A percentile compares a stretch with the other conserved stretches of the same genome.
Conservation (phyloP, 2,888 invertebrate species). For the Neocrepidodera transversa region DNA sequence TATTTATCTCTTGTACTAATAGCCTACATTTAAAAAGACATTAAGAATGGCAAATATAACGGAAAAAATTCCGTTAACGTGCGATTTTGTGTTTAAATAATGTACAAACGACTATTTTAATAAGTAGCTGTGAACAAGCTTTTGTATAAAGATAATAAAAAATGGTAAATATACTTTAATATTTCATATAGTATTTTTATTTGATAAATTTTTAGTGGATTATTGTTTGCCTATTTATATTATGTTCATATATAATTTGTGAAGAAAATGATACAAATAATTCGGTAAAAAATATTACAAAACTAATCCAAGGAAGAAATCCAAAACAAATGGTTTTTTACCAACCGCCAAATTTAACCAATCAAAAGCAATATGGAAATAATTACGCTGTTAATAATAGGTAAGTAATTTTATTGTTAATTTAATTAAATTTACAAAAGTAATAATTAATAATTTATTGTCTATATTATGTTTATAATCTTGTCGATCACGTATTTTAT, state of each 20-base stretch:
- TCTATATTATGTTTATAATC: background rate
- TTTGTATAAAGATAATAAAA: background rate
- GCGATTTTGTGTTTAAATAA: background rate
- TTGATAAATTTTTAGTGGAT: background rate
- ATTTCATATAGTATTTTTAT: background rate
- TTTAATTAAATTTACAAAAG: too few species aligned
- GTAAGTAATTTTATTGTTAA: background rate
- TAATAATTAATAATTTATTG: too few species aligned
- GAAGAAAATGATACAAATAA: background rate
- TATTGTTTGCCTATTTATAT: background rate
- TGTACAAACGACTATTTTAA: background rate
- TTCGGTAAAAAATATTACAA: background rate
- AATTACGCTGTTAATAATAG: background rate
- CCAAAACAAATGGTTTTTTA: conserved; percentile 2
- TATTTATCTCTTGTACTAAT: too few species aligned
- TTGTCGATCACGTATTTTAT: too few species aligned
- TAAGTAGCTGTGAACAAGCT: background rate
- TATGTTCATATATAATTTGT: background rate
- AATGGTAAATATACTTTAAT: background rate
- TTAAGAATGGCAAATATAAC: background rate
- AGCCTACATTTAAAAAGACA: background rate
- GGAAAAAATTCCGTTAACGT: background rate
- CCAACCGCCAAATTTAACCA: background rate
- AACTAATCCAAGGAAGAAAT: background rate
- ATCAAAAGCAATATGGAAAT: background rate